Conservation (phyloP, 2,888 invertebrate genomes). For the Protonemura montana region DNA sequence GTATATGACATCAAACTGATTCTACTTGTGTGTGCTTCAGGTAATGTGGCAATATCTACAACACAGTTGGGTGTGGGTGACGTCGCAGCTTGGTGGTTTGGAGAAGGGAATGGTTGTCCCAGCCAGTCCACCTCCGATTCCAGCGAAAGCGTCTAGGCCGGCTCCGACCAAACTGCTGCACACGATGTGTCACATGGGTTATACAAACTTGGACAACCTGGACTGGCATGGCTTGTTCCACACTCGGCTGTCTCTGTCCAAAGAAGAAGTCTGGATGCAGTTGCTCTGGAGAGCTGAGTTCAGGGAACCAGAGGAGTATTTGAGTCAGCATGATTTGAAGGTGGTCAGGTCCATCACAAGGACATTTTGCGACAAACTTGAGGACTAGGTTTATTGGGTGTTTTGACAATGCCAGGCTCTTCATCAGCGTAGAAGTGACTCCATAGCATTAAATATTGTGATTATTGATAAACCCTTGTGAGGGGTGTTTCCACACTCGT, state of each 20-base stretch:
- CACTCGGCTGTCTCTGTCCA: constrained; percentile 13
- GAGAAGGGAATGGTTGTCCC: constrained; percentile 55
- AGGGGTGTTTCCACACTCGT: too few species aligned
- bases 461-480: too few species aligned
- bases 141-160: constrained; percentile 48
- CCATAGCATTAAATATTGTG: too few species aligned
- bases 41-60: constrained; percentile 75
- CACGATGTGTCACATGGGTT: constrained; percentile 83
- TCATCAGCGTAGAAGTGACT: too few species aligned
- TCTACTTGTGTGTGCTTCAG: constrained; percentile 57
- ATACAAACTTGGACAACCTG: constrained; percentile 79
- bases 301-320: constrained; percentile 35
- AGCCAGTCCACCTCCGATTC: constrained; percentile 56
- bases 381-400: too few species aligned
- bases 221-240: constrained; percentile 14
- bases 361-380: background rate
- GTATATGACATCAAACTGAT: background rate
- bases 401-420: too few species aligned
- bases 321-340: constrained; percentile 46
- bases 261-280: constrained; percentile 47
- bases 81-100: constrained; percentile 61
- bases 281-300: constrained; percentile 46
- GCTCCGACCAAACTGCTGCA: constrained; percentile 63
- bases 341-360: constrained; percentile 42
- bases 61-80: constrained; percentile 73